Evolutionary conservation across 2,797 vertebrate species (phyloP), one percentile per base, ranked within the genome.

Genomic region (Danio jaintianensis): DNA sequence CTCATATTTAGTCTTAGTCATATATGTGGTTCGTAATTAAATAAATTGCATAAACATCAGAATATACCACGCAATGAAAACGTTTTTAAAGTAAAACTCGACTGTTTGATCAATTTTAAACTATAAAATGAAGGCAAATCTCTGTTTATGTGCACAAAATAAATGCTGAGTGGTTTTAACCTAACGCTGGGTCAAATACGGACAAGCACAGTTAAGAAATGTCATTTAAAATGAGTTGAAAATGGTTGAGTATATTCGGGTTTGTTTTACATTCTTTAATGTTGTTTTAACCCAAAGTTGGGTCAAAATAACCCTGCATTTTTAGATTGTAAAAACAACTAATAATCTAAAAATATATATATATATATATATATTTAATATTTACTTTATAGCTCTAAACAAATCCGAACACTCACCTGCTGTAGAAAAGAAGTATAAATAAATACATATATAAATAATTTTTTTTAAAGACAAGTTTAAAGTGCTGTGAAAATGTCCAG

Each of bases 361-460:
- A 29, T 29, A 29, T 29, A 29, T 29, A 1, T 1, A n/a, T 29
- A 11, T n/a, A 0, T 13, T 47, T 36, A 62, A 18, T 38, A 38
- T 8, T 38, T 13, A 74, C 47, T 29, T 22, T 47, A 70, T 16
- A 55, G 12, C 13, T 71, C n/a, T 4, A 69, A 1, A 20, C 1
- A 10, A 56, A 22, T 29, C 5, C 50, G 56, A 63, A 12, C 18
- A 55, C 76, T 79, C 82, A 66, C 69, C 63, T 40, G 38, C 38
- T 52, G 67, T 79, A n/a, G 20, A 79, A 9, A 68, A 22, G 36
- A 47, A 50, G 16, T 29, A 3, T 3, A 29, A 29, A 29, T 29
- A 29, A 29, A 29, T 29, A 1, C 29, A 29, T 29, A 29, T 29
- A 3, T 3, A 3, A 1, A 29, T n/a, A n/a, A n/a, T n/a, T n/a